These are phyloP conservation scores for Cyaniris semiargus DNA, from an alignment of 2,888 invertebrate genomes.

Conservation along the genomic window DNA sequence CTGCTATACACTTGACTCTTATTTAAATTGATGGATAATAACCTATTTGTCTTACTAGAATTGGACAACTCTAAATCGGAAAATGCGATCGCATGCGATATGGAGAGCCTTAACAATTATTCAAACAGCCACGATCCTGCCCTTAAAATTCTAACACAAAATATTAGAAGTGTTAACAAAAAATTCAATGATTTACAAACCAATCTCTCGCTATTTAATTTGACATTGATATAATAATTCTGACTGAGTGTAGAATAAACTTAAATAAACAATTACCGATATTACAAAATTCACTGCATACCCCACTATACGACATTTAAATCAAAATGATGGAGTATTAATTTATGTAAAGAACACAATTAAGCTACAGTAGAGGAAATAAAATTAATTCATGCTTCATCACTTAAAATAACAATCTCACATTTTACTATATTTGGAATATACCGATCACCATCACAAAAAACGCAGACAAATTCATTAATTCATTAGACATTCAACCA, in stretches of 20 bases:
- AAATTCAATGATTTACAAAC: not conserved
- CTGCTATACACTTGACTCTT: too few relatives aligned
- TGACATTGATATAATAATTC: not conserved
- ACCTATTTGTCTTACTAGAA: not conserved
- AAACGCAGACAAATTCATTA: too few relatives aligned
- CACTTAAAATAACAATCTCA: constrained; percentile 4
- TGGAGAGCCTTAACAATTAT: not conserved
- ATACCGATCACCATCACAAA: not conserved
- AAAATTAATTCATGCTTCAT: constrained; percentile 16
- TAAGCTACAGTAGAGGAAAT: constrained; percentile 5
- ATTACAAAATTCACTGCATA: too few relatives aligned
- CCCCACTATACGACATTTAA: not conserved
- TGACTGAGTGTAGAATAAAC: constrained; percentile 1
- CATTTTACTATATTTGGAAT: constrained; percentile 5
- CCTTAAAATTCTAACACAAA: not conserved
- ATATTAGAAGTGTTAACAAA: not conserved
- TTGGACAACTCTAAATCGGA: not conserved
- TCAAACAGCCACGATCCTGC: not conserved
- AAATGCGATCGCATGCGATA: not conserved
- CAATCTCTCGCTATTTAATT: not conserved
- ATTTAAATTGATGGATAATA: too few relatives aligned
- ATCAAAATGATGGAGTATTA: constrained; percentile 1
- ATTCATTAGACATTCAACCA: too few relatives aligned
- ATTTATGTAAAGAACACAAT: not conserved
- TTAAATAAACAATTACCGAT: too few relatives aligned